Base-by-base conservation (phyloP, 2,888 invertebrate species). In the Cheilosia pagana region DNA sequence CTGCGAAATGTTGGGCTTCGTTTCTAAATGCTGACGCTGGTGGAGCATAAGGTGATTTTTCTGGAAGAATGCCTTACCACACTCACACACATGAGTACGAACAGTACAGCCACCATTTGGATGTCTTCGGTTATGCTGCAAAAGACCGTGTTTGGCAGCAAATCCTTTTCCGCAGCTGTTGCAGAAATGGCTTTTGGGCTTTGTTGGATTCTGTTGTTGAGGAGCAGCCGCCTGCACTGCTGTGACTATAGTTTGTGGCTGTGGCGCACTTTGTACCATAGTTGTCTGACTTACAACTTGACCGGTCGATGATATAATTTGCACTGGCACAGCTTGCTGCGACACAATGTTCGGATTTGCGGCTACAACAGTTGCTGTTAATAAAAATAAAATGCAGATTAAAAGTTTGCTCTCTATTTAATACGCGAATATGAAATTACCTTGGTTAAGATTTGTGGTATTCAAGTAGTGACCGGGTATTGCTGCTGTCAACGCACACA, bases 61-160 rank as follows among this genome's bases (percentile, higher is more conserved):
- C 92, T 96, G 96, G 93, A 96, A 96, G 93, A 96, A 96, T 14
- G 96, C 96, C 90, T 96, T 96, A 74, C 96, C 96, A 89, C 96
- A 96, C 89, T 95, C 95, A 89, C 96, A 96, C 12, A 96, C 94
- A 89, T 96, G 96, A 53, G 96, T 95, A 88, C 96, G 94, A 57
- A 96, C 92, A 63, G 96, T 96, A 89, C 96, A 96, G 87, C 95
- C 95, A 60, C 96, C 96, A 87, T 96, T 96, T 2, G 96, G 95
- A 90, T 96, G 96, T 75, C 94, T 94, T 82, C 95, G 94, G 88
- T 95, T 95, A 91, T 96, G 96, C 88, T 96, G 96, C 79, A 96
- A 93, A 5, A 96, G 91, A 0, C 96, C 96, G 87, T 96, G 96
- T 90, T 96, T 96, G 59, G 96, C 96, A 1, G 96, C 96, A 88